Evolutionary conservation across 1,140 invertebrate species (phyloP).

Genomic region (Charaxes varanes): DNA sequence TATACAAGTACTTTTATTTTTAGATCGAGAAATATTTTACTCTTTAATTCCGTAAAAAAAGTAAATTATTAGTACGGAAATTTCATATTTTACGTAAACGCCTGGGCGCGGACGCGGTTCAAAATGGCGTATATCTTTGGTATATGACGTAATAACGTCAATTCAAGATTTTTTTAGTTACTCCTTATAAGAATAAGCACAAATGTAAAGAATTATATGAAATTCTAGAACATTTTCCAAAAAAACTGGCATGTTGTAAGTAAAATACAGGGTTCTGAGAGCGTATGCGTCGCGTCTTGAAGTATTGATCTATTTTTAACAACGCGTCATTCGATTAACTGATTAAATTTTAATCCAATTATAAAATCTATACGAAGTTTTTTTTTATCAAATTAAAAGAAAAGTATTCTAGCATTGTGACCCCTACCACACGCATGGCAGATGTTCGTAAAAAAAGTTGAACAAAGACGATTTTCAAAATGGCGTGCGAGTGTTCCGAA

Average conservation of each 20-base stretch:
- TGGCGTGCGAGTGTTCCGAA: slow-evolving; percentile 28
- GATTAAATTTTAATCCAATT: slow-evolving; percentile 13
- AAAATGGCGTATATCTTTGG: slow-evolving; percentile 1
- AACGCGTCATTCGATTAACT: slow-evolving; percentile 1
- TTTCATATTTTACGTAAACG: slow-evolving; percentile 15
- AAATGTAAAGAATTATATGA: not conserved
- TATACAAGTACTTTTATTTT: no score
- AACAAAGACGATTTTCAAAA: slow-evolving; percentile 33
- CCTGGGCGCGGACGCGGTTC: not conserved
- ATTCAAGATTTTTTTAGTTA: not conserved
- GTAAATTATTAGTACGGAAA: no score
- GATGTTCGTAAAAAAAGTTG: slow-evolving; percentile 26
- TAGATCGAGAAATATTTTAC: no score
- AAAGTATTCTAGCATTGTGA: not conserved
- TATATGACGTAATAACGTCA: slow-evolving; percentile 13
- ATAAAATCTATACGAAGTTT: slow-evolving; percentile 4
- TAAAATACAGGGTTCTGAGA: not conserved
- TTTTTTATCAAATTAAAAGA: not conserved
- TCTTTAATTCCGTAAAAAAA: no score
- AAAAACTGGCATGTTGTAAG: no score
- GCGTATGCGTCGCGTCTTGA: not conserved
- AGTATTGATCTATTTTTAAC: slow-evolving; percentile 6
- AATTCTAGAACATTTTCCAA: not conserved
- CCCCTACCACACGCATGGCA: slow-evolving; percentile 10
- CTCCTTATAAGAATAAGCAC: not conserved